These are phyloP conservation scores for Arothron firmamentum DNA, from an alignment of 2,113 vertebrate genomes.

Conservation along the genomic window DNA sequence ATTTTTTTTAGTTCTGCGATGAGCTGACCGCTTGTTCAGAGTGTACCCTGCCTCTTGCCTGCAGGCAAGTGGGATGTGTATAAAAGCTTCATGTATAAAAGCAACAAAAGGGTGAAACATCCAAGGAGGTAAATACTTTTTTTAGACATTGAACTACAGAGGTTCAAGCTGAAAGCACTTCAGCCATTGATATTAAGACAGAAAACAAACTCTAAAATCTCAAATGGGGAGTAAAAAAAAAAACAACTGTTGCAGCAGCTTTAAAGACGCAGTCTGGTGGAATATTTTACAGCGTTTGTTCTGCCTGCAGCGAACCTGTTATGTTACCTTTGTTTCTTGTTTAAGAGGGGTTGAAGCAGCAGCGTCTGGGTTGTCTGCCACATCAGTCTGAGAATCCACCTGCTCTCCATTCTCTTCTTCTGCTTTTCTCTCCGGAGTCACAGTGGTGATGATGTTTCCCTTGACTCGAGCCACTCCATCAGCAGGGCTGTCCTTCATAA, in stretches of 20 bases:
- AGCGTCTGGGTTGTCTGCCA: slow-evolving; percentile 70
- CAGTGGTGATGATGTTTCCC: slow-evolving; percentile 88
- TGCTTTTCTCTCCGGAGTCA: slow-evolving; percentile 88
- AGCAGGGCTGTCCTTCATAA: slow-evolving; percentile 87
- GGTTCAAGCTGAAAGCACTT: slow-evolving; percentile 60
- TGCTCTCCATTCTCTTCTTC: slow-evolving; percentile 84
- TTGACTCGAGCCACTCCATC: slow-evolving; percentile 83
- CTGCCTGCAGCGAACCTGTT: not conserved
- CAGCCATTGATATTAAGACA: slow-evolving; percentile 36
- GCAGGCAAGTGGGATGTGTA: not conserved
- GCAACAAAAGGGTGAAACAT: not conserved
- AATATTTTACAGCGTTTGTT: not conserved
- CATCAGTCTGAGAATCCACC: slow-evolving; percentile 69
- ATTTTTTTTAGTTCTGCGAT: no score
- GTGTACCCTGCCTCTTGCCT: no score
- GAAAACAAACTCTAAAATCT: slow-evolving; percentile 22
- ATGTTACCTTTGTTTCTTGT: slow-evolving; percentile 87
- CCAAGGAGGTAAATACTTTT: not conserved
- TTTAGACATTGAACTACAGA: slow-evolving; percentile 23
- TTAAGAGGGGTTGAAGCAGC: slow-evolving; percentile 68
- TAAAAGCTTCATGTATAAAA: not conserved
- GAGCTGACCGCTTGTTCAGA: no score
- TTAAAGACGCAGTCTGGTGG: slow-evolving; percentile 1
- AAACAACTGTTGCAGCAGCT: slow-evolving; percentile 3
- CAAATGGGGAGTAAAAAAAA: slow-evolving; percentile 24